Evolutionary conservation across 2,888 invertebrate species (phyloP).

Genomic region (Epinotia brunnichana): DNA sequence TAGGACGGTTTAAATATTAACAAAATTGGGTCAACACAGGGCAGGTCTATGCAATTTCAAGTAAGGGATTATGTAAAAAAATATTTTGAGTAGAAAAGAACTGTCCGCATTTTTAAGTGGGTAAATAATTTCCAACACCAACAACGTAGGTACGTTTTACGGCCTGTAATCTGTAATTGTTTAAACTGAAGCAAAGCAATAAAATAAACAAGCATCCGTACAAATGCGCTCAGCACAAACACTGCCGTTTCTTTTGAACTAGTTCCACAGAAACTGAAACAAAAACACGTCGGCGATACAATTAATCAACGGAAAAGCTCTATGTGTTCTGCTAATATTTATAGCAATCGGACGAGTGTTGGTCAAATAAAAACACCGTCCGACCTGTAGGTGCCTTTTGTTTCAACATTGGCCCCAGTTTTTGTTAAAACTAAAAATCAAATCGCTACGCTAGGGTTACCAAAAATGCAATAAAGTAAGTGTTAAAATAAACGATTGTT

Average conservation of each 20-base stretch:
- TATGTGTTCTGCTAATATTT: constrained; percentile 43
- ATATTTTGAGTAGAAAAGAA: too few species aligned
- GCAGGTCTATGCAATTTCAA: too few species aligned
- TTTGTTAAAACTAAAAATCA: constrained; percentile 34
- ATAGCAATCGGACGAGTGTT: constrained; percentile 43
- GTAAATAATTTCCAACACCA: too few species aligned
- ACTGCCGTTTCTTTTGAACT: constrained; percentile 14
- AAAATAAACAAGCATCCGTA: constrained; percentile 1
- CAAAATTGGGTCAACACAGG: too few species aligned
- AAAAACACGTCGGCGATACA: constrained; percentile 43
- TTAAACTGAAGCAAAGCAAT: constrained; percentile 2
- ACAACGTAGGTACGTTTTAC: too few species aligned
- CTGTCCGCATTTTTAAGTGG: too few species aligned
- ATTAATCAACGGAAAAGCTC: constrained; percentile 44
- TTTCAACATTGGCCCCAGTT: constrained; percentile 39
- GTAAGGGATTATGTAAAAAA: too few species aligned
- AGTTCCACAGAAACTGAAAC: constrained; percentile 25
- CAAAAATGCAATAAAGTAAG: background rate
- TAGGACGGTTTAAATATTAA: too few species aligned
- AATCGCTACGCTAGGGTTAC: constrained; percentile 28
- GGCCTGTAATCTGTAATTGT: background rate
- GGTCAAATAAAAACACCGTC: constrained; percentile 37
- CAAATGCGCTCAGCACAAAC: constrained; percentile 18
- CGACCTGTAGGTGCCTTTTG: constrained; percentile 38
- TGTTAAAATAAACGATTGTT: background rate